Base-by-base conservation (phyloP, 1,140 invertebrate species). In the Drosophila ironensis region DNA sequence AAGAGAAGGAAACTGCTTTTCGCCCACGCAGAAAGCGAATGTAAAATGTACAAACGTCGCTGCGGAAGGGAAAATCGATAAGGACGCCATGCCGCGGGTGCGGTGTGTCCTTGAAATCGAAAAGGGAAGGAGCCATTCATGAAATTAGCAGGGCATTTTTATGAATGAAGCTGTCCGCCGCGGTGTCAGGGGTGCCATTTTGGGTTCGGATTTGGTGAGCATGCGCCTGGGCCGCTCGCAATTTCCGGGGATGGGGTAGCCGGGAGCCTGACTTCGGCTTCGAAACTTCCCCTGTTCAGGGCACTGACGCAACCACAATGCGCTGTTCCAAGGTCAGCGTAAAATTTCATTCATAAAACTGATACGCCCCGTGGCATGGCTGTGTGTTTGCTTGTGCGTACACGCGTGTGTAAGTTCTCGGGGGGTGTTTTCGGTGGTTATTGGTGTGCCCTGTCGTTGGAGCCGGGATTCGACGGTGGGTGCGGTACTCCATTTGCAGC, bases 321-420 rank as follows among this genome's bases (percentile, higher is more conserved):
- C 66, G 67, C 30, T 69, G 66, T n/a, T 70, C 53, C 78, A 82
- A 82, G 78, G 78, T 82, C 78, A 84, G 78, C 78, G 78, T 82
- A 82, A 59, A 82, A 82, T 82, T 82, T 82, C 78, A 82, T 82
- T 82, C 78, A 82, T 82, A 82, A 82, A 81, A 82, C 14, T 61
- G 50, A 64, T 66, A 84, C 73, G 63, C 63, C 78, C 68, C 37
- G 48, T 45, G 50, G 73, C 52, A 30, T 44, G 44, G 19, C 42
- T 53, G 20, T 38, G 14, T 56, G 33, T 27, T 40, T 48, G 27
- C 51, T 72, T 74, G 51, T 56, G 40, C 51, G 64, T 44, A 64
- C 75, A 77, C 63, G 77, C 78, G 77, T 69, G 69, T 77, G 73
- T 56, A 56, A 44, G 19, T 37, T 56, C 37, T 17, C 35, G 8